Conservation (phyloP, 1,140 invertebrate species). For the Drosophila bipectinata region DNA sequence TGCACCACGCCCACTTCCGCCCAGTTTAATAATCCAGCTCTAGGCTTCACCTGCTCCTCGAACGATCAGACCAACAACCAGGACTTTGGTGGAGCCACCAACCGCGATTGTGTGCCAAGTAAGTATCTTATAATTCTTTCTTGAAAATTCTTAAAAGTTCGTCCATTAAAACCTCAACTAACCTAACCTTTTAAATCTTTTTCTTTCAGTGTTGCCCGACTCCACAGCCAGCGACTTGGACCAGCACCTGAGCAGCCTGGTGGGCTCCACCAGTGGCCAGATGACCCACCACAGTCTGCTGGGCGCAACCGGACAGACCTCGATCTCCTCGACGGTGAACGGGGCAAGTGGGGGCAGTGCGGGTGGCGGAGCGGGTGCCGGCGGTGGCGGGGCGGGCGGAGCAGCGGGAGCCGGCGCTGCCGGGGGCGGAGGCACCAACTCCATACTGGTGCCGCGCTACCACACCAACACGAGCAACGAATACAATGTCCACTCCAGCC, state of each 20-base stretch:
- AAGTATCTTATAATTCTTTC: slow-evolving; percentile 41
- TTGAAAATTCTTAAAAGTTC: neutral
- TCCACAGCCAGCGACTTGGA: slow-evolving; percentile 90
- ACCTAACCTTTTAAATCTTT: neutral
- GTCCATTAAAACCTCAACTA: neutral
- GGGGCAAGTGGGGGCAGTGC: slow-evolving; percentile 74
- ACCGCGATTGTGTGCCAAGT: slow-evolving; percentile 84
- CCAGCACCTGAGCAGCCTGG: slow-evolving; percentile 90
- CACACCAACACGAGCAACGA: slow-evolving; percentile 84
- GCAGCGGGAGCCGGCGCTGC: slow-evolving; percentile 46
- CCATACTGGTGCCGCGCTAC: slow-evolving; percentile 85
- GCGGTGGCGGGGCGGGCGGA: slow-evolving; percentile 42
- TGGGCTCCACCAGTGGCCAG: slow-evolving; percentile 86
- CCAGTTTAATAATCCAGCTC: slow-evolving; percentile 88
- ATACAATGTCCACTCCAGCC: slow-evolving; percentile 83
- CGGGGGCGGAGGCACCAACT: slow-evolving; percentile 60
- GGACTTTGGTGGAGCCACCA: slow-evolving; percentile 86
- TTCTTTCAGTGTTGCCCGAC: slow-evolving; percentile 88
- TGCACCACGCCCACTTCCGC: slow-evolving; percentile 87
- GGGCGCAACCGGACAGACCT: slow-evolving; percentile 72
- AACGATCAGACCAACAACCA: slow-evolving; percentile 89
- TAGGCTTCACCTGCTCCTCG: slow-evolving; percentile 87
- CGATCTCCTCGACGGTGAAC: slow-evolving; percentile 84
- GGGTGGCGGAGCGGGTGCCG: slow-evolving; percentile 75
- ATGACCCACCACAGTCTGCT: slow-evolving; percentile 83